Evolutionary conservation across 1,140 invertebrate genomes (phyloP).

Genomic region (Mya arenaria): DNA sequence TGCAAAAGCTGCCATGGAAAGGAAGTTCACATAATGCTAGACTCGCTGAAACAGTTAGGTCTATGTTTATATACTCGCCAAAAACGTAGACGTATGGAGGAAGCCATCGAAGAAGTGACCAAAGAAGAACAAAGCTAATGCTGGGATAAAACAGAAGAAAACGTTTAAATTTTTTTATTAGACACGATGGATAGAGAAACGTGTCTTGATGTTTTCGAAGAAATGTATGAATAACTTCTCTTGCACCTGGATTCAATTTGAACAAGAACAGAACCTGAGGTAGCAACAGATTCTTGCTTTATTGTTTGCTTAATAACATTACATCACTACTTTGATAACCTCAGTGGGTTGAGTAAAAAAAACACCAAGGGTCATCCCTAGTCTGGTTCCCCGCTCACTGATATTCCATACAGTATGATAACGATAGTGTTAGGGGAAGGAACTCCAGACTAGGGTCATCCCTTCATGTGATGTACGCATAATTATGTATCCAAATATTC

Average conservation of each 20-base stretch:
- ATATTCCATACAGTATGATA: too few relatives aligned
- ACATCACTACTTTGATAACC: slow-evolving; percentile 51
- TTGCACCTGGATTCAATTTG: slow-evolving; percentile 41
- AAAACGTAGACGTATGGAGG: slow-evolving; percentile 48
- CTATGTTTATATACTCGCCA: slow-evolving; percentile 61
- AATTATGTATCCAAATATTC: slow-evolving; percentile 7
- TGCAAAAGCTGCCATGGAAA: slow-evolving; percentile 57
- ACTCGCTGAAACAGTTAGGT: slow-evolving; percentile 51
- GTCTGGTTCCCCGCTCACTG: too few relatives aligned
- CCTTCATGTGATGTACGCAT: slow-evolving; percentile 50
- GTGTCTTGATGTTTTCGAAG: slow-evolving; percentile 46
- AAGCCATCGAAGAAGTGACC: slow-evolving; percentile 44
- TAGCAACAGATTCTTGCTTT: slow-evolving; percentile 44
- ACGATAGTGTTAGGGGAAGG: too few relatives aligned
- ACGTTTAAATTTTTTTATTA: slow-evolving; percentile 54
- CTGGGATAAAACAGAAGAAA: slow-evolving; percentile 8
- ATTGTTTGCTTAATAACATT: slow-evolving; percentile 53
- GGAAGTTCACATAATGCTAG: slow-evolving; percentile 59
- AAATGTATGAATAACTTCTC: slow-evolving; percentile 47
- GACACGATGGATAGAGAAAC: slow-evolving; percentile 56
- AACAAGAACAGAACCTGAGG: slow-evolving; percentile 35
- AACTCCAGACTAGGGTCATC: slow-evolving; percentile 38
- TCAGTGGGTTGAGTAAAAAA: slow-evolving; percentile 46
- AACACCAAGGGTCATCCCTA: too few relatives aligned
- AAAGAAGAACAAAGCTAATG: neutral